Percentiles rank a stretch among this genome's conserved stretches.
Evolutionary conservation across 2,113 vertebrate genomes (phyloP).

Genomic region (Pterocles orientalis): DNA sequence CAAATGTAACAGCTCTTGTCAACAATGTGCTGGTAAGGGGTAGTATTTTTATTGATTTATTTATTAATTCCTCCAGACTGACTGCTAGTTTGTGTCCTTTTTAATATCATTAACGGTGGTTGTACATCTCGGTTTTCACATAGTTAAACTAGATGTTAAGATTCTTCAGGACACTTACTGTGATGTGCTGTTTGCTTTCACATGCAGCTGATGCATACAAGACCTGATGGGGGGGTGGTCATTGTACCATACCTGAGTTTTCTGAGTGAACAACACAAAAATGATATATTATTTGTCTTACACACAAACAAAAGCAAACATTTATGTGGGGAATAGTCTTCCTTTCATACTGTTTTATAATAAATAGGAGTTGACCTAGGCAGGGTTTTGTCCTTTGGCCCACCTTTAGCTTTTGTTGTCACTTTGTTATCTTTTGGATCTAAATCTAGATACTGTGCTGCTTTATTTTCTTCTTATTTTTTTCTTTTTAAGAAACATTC

Average conservation of each 20-base stretch:
- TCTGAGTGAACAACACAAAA: not conserved
- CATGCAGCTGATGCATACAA: accelerated
- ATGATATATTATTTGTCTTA: not conserved
- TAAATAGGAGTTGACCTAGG: not conserved
- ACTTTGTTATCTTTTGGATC: not conserved
- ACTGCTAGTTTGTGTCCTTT: not conserved
- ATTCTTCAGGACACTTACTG: not conserved
- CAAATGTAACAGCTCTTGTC: not conserved
- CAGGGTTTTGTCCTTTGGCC: not conserved
- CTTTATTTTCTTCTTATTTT: not conserved
- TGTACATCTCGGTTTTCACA: not conserved
- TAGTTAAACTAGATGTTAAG: not conserved
- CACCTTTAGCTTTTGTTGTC: not conserved
- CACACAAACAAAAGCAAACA: not conserved
- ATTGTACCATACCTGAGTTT: not conserved
- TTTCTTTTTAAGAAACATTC: not conserved
- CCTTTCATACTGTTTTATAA: not conserved
- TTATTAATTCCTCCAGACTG: not conserved
- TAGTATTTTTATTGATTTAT: not conserved
- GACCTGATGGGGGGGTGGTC: not conserved
- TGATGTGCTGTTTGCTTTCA: not conserved
- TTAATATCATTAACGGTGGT: not conserved
- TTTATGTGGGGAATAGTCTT: not conserved
- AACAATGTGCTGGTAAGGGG: not conserved
- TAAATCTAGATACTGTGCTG: not conserved